A percentile compares a stretch with the other conserved stretches of the same genome.
Conservation (phyloP, 2,888 invertebrate genomes). For the Eilema sororculum region DNA sequence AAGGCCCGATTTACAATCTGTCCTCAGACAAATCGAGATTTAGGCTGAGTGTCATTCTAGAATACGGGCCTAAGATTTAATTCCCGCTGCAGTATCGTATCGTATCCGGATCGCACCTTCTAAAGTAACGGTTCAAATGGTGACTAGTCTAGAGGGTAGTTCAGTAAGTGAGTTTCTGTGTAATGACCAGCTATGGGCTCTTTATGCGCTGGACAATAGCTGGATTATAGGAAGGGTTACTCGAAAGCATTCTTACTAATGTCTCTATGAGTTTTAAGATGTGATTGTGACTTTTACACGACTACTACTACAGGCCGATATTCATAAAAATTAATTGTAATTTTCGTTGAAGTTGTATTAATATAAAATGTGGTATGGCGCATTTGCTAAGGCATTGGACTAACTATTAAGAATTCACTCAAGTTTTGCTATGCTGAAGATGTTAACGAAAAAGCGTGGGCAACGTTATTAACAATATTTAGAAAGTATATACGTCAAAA, state of each 20-base stretch:
- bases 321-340: not conserved
- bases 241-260: conserved; percentile 31
- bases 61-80: no score
- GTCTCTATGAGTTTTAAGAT: conserved; percentile 9
- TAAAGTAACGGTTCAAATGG: conserved; percentile 25
- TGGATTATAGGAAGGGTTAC: conserved; percentile 58
- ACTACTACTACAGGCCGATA: not conserved
- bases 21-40: no score
- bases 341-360: no score
- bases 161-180: conserved; percentile 67
- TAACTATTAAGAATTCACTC: no score
- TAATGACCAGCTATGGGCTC: conserved; percentile 57
- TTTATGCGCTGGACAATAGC: conserved; percentile 63
- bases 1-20: no score
- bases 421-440: no score
- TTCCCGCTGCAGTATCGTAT: conserved; percentile 19
- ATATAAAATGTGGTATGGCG: no score
- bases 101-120: conserved; percentile 26
- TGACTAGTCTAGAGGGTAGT: conserved; percentile 38
- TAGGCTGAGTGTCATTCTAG: no score
- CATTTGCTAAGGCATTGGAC: no score
- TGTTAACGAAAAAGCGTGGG: no score
- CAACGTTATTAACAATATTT: no score
- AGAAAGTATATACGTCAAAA: no score
- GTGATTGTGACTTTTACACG: not conserved